Evolutionary conservation across 1,140 invertebrate genomes (phyloP).

Genomic region (Drosophila mayri): DNA sequence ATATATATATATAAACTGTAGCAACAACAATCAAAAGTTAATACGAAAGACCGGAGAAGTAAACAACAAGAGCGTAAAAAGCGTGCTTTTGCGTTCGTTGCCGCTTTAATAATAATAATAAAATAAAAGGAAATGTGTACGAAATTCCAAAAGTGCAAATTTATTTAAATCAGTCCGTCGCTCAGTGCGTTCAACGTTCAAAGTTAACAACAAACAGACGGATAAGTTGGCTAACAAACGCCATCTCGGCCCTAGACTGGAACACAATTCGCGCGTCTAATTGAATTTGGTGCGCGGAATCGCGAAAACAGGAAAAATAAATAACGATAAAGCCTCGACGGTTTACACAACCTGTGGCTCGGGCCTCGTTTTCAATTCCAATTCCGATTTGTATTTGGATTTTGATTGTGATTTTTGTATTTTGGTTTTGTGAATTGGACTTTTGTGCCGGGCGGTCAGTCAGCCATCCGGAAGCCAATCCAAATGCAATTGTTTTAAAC

Average conservation of each 20-base stretch:
- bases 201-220: slow-evolving; percentile 22
- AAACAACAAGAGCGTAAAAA: slow-evolving; percentile 17
- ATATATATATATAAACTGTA: slow-evolving; percentile 20
- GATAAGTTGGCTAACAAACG: slow-evolving; percentile 16
- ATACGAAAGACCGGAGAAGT: slow-evolving; percentile 19
- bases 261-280: slow-evolving; percentile 45
- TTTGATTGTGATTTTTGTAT: slow-evolving; percentile 29
- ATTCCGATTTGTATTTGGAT: slow-evolving; percentile 27
- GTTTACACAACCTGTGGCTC: slow-evolving; percentile 49
- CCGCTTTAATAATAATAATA: slow-evolving; percentile 21
- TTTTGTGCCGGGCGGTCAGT: slow-evolving; percentile 11
- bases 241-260: slow-evolving; percentile 20
- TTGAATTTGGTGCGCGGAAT: slow-evolving; percentile 49
- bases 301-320: slow-evolving; percentile 12
- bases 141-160: slow-evolving; percentile 59
- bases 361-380: slow-evolving; percentile 14
- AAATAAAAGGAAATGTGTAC: slow-evolving; percentile 39
- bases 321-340: slow-evolving; percentile 15
- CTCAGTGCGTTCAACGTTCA: slow-evolving; percentile 34
- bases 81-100: slow-evolving; percentile 39
- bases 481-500: slow-evolving; percentile 65
- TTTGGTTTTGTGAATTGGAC: slow-evolving; percentile 21
- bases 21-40: slow-evolving; percentile 59
- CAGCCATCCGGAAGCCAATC: slow-evolving; percentile 53
- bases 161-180: slow-evolving; percentile 27